Conservation (phyloP, 2,888 invertebrate species). For the Eueremaeus valkanovi region DNA sequence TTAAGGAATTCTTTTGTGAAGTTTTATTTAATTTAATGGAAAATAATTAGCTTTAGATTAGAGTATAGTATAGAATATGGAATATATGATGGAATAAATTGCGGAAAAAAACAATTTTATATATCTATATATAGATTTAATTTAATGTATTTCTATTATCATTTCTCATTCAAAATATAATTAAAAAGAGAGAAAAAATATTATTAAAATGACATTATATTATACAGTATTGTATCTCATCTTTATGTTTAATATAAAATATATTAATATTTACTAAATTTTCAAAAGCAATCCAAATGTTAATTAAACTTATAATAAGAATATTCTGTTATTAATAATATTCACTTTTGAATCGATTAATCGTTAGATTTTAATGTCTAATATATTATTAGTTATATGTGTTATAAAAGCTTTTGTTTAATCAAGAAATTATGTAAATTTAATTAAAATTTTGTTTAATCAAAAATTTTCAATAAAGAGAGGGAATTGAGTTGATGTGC, state of each 20-base stretch:
- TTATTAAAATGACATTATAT: not conserved
- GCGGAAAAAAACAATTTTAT: not conserved
- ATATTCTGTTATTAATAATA: not conserved
- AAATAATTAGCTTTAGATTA: not conserved
- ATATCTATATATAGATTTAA: not conserved
- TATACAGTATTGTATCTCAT: too few relatives aligned
- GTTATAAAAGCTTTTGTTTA: not conserved
- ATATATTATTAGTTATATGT: not conserved
- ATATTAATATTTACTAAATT: not conserved
- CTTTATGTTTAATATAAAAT: too few relatives aligned
- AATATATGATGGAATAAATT: too few relatives aligned
- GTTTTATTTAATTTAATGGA: not conserved
- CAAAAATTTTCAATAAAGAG: not conserved
- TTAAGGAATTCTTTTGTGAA: not conserved
- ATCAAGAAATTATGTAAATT: conserved; percentile 5
- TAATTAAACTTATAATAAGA: not conserved
- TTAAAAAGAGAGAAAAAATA: not conserved
- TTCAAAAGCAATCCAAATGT: not conserved
- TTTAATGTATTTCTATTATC: not conserved
- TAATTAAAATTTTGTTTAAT: not conserved
- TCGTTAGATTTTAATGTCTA: not conserved
- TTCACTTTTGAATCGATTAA: not conserved
- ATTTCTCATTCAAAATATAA: not conserved
- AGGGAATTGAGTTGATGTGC: not conserved
- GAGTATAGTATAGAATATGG: not conserved